These are phyloP conservation scores for Druon quercuslanigerum DNA, from an alignment of 1,140 invertebrate species.

Conservation along the genomic window DNA sequence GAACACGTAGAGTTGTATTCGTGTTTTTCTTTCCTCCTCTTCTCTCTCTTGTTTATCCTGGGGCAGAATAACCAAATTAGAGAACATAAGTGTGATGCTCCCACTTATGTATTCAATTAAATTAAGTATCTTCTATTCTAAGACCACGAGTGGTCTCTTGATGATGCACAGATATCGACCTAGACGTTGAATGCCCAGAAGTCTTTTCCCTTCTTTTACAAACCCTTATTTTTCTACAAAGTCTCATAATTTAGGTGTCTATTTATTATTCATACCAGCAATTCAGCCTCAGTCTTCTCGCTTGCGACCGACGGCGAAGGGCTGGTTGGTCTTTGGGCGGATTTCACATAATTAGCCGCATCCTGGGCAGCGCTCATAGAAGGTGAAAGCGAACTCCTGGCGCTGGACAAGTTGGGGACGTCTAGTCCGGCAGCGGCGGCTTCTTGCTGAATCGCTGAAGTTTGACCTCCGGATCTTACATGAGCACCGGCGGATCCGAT, in stretches of 20 bases:
- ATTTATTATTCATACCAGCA: constrained; percentile 71
- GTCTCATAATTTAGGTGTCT: no score
- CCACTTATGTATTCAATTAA: constrained; percentile 3
- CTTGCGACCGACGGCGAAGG: constrained; percentile 89
- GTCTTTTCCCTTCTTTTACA: no score
- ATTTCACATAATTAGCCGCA: constrained; percentile 80
- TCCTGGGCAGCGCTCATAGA: constrained; percentile 81
- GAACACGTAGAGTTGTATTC: constrained; percentile 98
- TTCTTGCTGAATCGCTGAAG: constrained; percentile 46
- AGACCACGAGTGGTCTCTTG: constrained; percentile 6
- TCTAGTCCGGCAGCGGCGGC: constrained; percentile 68
- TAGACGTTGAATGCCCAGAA: no score
- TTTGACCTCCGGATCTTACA: constrained; percentile 64
- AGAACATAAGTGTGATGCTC: constrained; percentile 7
- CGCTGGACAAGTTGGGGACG: constrained; percentile 75
- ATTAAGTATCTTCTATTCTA: constrained; percentile 23
- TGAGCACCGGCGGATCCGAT: constrained; percentile 69
- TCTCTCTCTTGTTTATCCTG: constrained; percentile 91
- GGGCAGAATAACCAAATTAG: constrained; percentile 36
- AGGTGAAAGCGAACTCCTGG: constrained; percentile 80
- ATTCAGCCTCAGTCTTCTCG: constrained; percentile 83
- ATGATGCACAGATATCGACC: neutral
- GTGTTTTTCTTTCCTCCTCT: constrained; percentile 93
- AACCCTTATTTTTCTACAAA: no score
- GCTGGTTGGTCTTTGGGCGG: constrained; percentile 85